These are phyloP conservation scores for Lissonota sp. DNA, from an alignment of 2,888 invertebrate genomes.

Conservation along the genomic window DNA sequence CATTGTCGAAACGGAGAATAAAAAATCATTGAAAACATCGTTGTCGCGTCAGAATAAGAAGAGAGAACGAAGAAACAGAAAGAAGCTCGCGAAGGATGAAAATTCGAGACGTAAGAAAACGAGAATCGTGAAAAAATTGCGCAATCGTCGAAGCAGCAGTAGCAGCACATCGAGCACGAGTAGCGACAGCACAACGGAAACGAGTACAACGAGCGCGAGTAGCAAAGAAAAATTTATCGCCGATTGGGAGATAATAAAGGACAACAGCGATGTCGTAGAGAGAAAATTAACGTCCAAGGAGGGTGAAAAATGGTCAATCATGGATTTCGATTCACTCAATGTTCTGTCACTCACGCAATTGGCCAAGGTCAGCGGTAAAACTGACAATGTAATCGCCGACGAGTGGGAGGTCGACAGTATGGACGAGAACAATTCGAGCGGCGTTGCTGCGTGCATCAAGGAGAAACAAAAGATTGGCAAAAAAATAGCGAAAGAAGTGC, in stretches of 20 bases:
- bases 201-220: slow-evolving; percentile 46
- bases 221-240: slow-evolving; percentile 69
- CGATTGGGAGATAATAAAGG: slow-evolving; percentile 74
- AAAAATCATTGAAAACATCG: neutral
- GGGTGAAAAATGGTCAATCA: slow-evolving; percentile 74
- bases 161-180: slow-evolving; percentile 72
- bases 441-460: slow-evolving; percentile 8
- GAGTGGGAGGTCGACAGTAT: slow-evolving; percentile 83
- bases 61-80: slow-evolving; percentile 30
- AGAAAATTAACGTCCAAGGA: slow-evolving; percentile 58
- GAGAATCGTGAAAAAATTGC: slow-evolving; percentile 23
- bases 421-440: slow-evolving; percentile 68
- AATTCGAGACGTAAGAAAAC: slow-evolving; percentile 7
- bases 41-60: neutral
- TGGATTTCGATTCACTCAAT: slow-evolving; percentile 79
- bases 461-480: slow-evolving; percentile 55
- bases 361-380: slow-evolving; percentile 72
- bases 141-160: slow-evolving; percentile 68
- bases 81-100: neutral
- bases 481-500: slow-evolving; percentile 76
- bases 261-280: slow-evolving; percentile 60
- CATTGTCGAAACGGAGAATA: slow-evolving; percentile 1
- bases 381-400: slow-evolving; percentile 72
- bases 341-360: slow-evolving; percentile 79
- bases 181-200: slow-evolving; percentile 70